Percentiles rank a stretch among this genome's conserved stretches.
phyloP scores from a whole-genome alignment of 2,797 vertebrate species.

The Myotis daubentonii region DNA sequence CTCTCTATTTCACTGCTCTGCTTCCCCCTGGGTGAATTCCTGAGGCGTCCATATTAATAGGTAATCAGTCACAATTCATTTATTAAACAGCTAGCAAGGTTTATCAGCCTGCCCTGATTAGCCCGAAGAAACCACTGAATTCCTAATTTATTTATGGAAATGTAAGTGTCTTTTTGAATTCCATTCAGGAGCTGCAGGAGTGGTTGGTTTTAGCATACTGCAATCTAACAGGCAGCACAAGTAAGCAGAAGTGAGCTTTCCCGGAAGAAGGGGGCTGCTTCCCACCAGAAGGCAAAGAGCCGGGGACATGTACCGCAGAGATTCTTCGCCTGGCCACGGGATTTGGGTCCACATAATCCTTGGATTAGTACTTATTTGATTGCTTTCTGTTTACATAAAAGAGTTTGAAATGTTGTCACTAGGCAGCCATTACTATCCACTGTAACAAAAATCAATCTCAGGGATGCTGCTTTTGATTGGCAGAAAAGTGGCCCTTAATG shows the following conservation, averaged over 20 bases:
- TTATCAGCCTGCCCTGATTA: conserved; percentile 98
- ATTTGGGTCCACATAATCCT: conserved; percentile 79
- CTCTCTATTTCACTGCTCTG: conserved; percentile 99
- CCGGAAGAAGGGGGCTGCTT: conserved; percentile 31
- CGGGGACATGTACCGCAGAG: conserved; percentile 52
- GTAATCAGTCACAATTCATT: conserved; percentile 99
- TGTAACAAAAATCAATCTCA: conserved; percentile 74
- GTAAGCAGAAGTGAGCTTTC: conserved; percentile 68
- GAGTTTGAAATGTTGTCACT: conserved; percentile 76
- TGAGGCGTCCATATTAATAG: conserved; percentile 99
- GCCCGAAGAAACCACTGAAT: conserved; percentile 98
- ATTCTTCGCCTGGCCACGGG: conserved; percentile 54
- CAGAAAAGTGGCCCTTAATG: conserved; percentile 74
- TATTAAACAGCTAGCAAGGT: conserved; percentile 99
- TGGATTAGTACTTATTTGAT: conserved; percentile 75
- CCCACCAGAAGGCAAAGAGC: conserved; percentile 64
- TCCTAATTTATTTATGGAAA: conserved; percentile 99
- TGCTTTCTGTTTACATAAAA: conserved; percentile 80
- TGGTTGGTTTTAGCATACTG: conserved; percentile 78
- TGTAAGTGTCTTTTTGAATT: conserved; percentile 97
- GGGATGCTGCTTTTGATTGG: conserved; percentile 65
- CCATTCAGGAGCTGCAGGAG: conserved; percentile 92
- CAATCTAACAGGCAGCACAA: conserved; percentile 81
- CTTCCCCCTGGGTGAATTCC: conserved; percentile 94
- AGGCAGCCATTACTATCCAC: conserved; percentile 60